Evolutionary conservation across 1,140 invertebrate species (phyloP).

Genomic region (Meloidogyne exigua): DNA sequence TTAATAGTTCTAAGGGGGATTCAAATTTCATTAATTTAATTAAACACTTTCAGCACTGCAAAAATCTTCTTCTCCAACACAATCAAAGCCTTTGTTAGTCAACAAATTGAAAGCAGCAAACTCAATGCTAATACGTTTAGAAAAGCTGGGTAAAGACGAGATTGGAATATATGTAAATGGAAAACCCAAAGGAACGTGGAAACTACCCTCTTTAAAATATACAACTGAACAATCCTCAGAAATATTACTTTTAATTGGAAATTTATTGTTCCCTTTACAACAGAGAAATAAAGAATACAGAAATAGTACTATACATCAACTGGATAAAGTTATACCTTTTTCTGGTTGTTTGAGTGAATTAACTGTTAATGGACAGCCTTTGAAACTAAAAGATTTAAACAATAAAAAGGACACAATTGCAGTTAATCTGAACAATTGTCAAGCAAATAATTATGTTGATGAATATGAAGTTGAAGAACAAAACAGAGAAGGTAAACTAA

Average conservation of each 20-base stretch:
- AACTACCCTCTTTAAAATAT: background rate
- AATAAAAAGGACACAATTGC: conserved; percentile 11
- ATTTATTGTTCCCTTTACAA: conserved; percentile 1
- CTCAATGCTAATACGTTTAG: background rate
- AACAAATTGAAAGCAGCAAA: background rate
- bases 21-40: too few relatives aligned
- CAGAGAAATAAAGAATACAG: background rate
- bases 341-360: conserved; percentile 17
- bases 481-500: background rate
- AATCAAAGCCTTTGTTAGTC: background rate
- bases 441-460: background rate
- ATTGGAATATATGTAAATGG: conserved; percentile 11
- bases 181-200: background rate
- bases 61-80: background rate
- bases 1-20: too few relatives aligned
- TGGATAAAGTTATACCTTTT: background rate
- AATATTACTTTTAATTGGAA: conserved; percentile 5
- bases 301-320: background rate
- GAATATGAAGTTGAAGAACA: background rate
- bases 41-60: background rate
- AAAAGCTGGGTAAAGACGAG: background rate
- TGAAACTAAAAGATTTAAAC: conserved; percentile 3
- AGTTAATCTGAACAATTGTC: conserved; percentile 11
- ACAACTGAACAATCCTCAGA: background rate
- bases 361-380: conserved; percentile 5